Base-by-base conservation (phyloP, 2,797 vertebrate genomes). In the Cercopithecus petaurista region DNA sequence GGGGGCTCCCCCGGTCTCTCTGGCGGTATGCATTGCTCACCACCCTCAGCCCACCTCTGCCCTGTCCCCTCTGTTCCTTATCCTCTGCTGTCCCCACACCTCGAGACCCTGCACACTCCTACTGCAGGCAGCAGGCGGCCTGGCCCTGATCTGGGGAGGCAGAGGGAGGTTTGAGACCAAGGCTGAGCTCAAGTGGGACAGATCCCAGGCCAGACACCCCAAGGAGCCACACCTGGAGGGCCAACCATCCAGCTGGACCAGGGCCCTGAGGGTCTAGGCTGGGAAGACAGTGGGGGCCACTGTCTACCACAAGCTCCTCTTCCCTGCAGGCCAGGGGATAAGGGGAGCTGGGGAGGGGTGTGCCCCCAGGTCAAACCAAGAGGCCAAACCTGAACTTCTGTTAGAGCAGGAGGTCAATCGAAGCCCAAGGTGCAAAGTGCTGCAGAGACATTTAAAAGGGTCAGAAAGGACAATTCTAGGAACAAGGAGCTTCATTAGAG, bases 391-490 rank as follows among this genome's bases (percentile, higher is more conserved):
- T 11, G n/a, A 79, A 50, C 57, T 90, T 92, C 92, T 95, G 48
- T 14, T 52, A 36, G 92, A 84, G 24, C 22, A 30, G 95, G 91
- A 97, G 95, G 93, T 80, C 93, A 94, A 75, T 72, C 75, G 70
- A 95, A 48, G 79, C 50, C 19, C 88, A 64, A 86, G 64, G 73
- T 8, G 73, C 84, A 81, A 90, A 55, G 85, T 50, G 9, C 55
- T 91, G 10, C 96, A 96, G 79, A 96, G 46, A 93, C 52, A 19
- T 93, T 96, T 76, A 77, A 95, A 93, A 83, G 30, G 33, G 92
- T 76, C 94, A 96, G 91, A 97, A 89, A 7, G 14, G 72, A 94
- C 72, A 75, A 22, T 41, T 61, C 17, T 70, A 89, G 92, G 85
- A 98, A 41, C 28, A 75, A 98, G 80, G 14, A 89, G 41, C 33